Base-by-base conservation (phyloP, 2,888 invertebrate genomes). In the Campoletis raptor region DNA sequence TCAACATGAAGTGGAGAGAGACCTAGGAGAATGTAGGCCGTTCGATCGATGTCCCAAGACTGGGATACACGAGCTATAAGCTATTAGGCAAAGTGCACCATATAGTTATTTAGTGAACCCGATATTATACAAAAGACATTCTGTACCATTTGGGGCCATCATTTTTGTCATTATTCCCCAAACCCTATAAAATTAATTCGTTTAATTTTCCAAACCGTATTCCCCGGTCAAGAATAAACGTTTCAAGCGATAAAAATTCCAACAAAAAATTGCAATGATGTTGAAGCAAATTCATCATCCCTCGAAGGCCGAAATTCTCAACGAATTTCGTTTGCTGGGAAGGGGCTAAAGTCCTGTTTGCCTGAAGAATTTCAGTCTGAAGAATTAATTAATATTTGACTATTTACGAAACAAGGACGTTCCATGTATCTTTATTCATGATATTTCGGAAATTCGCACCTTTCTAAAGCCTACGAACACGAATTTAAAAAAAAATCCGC, bases 11-110 rank as follows among this genome's bases (percentile, higher is more conserved):
- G 64, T 37, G 72, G 45, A 83, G 83, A 78, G 64, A 70, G 61
- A 83, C 54, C 30, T 24, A 18, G 66, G 61, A 69, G 81, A 86
- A 86, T 86, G 83, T 86, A 83, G 86, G 83, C 81, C 85, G 78
- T 80, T 81, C 83, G 87, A 87, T 87, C 81, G 83, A 76, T 80
- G 74, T 84, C 80, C 73, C 84, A 76, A 74, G 81, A 67, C 66
- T 81, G 74, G 81, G 57, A 77, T 72, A 83, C 61, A 40, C 52
- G 74, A 79, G 79, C 79, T 82, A 82, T 42, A 80, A 81, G 86
- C 80, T 77, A 86, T 86, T 83, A 80, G 80, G 76, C 78, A 78
- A 82, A 82, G 81, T 81, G 66, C 81, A 69, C 66, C 45, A 57
- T 81, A 79, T 79, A 79, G 79, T 79, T 69, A 69, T 57, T 54